phyloP scores from a whole-genome alignment of 2,113 vertebrate genomes.

The Sinocyclocheilus maitianheensis region DNA sequence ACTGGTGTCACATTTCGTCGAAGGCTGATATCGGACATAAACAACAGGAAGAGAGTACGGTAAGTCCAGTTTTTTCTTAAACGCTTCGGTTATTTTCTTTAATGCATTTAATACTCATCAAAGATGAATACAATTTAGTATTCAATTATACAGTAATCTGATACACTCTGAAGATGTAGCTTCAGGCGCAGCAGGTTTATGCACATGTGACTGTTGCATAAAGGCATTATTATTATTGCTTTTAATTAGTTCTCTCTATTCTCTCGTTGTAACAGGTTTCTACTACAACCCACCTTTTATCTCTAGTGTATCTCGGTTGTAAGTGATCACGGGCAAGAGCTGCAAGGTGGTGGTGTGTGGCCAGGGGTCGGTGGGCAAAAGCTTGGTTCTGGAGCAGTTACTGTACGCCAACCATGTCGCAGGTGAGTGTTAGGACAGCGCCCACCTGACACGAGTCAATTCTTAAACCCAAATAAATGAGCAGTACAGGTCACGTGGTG shows the following conservation, averaged over 20 bases:
- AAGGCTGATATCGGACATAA: too few relatives aligned
- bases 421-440: constrained; percentile 75
- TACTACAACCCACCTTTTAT: not conserved
- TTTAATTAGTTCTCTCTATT: not conserved
- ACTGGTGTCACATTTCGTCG: too few relatives aligned
- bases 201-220: not conserved
- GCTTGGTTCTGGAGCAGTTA: constrained; percentile 91
- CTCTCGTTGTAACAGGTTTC: not conserved
- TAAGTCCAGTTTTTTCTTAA: too few relatives aligned
- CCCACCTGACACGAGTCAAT: too few relatives aligned
- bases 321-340: constrained; percentile 88
- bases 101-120: too few relatives aligned
- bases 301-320: not conserved
- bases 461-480: not conserved
- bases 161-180: not conserved
- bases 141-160: too few relatives aligned
- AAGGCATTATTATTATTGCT: too few relatives aligned
- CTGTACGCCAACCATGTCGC: constrained; percentile 94
- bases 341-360: constrained; percentile 97
- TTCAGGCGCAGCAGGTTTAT: not conserved
- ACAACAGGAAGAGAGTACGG: too few relatives aligned
- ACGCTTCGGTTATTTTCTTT: too few relatives aligned
- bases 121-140: too few relatives aligned
- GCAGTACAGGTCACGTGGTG: not conserved
- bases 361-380: constrained; percentile 91